These are phyloP conservation scores for Eristalis pertinax DNA, from an alignment of 2,888 invertebrate genomes.

Conservation along the genomic window DNA sequence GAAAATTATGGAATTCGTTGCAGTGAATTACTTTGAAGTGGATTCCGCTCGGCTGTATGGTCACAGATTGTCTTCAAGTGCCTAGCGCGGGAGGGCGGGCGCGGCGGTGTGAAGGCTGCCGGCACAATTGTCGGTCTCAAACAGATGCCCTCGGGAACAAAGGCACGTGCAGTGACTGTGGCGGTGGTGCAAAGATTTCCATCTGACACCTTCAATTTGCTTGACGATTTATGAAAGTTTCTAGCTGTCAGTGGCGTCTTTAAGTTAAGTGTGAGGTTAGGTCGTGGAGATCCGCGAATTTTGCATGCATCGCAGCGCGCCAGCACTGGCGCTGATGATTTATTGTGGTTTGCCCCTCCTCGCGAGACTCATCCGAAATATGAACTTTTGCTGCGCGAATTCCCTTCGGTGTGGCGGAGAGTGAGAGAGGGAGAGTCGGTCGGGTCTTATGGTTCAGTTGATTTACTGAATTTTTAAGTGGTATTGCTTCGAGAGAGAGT, in stretches of 20 bases:
- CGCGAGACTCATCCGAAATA: neutral
- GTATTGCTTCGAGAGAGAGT: neutral
- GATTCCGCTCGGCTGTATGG: neutral
- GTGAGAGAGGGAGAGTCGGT: neutral
- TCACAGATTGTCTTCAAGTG: neutral
- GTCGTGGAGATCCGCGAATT: neutral
- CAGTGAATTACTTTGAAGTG: conserved; percentile 33
- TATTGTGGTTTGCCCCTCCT: neutral
- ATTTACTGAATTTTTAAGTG: neutral
- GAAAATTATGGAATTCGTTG: conserved; percentile 25
- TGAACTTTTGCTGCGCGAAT: neutral
- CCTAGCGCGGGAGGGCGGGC: neutral
- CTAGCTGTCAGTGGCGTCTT: neutral
- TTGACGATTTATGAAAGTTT: neutral
- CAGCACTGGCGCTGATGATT: neutral
- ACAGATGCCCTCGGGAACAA: neutral
- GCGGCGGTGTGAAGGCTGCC: neutral
- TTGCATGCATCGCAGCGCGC: neutral
- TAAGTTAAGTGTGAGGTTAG: neutral
- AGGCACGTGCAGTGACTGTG: neutral
- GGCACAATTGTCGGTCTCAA: neutral
- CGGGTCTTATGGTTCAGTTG: neutral
- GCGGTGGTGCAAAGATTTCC: neutral
- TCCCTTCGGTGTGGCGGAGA: neutral
- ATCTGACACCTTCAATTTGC: conserved; percentile 1